Evolutionary conservation across 2,888 invertebrate genomes (phyloP).

Genomic region (Melitaea athalia): DNA sequence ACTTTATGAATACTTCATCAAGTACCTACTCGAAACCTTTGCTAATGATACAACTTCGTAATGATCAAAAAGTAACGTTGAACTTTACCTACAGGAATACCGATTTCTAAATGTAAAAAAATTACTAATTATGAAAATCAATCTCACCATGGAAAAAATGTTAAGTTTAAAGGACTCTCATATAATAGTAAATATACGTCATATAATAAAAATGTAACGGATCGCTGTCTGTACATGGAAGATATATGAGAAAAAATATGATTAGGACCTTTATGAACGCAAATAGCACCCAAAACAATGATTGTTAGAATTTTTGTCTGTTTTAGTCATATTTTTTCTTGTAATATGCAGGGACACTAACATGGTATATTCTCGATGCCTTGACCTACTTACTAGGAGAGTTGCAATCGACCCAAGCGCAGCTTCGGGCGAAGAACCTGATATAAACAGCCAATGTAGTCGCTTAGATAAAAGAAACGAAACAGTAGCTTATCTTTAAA

Average conservation of each 20-base stretch:
- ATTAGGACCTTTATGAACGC: too few relatives aligned
- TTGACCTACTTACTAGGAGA: conserved; percentile 29
- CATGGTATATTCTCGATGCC: conserved; percentile 19
- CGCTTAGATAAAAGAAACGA: conserved; percentile 1
- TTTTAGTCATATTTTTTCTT: too few relatives aligned
- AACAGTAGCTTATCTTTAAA: background rate
- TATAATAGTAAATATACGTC: too few relatives aligned
- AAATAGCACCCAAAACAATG: too few relatives aligned
- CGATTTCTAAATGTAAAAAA: background rate
- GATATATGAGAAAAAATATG: too few relatives aligned
- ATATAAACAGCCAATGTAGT: conserved; percentile 24
- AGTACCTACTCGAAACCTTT: background rate
- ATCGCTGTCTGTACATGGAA: too few relatives aligned
- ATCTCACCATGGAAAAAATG: too few relatives aligned
- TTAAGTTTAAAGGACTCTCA: too few relatives aligned
- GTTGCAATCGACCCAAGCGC: conserved; percentile 18
- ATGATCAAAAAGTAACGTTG: background rate
- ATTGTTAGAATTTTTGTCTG: too few relatives aligned
- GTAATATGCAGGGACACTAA: background rate
- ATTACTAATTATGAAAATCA: too few relatives aligned
- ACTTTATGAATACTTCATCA: conserved; percentile 5
- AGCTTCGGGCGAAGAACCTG: conserved; percentile 13
- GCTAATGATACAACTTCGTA: conserved; percentile 3
- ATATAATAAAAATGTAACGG: too few relatives aligned
- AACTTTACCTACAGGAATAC: background rate